Evolutionary conservation across 2,888 invertebrate species (phyloP).

Genomic region (Serrognathus titanus): DNA sequence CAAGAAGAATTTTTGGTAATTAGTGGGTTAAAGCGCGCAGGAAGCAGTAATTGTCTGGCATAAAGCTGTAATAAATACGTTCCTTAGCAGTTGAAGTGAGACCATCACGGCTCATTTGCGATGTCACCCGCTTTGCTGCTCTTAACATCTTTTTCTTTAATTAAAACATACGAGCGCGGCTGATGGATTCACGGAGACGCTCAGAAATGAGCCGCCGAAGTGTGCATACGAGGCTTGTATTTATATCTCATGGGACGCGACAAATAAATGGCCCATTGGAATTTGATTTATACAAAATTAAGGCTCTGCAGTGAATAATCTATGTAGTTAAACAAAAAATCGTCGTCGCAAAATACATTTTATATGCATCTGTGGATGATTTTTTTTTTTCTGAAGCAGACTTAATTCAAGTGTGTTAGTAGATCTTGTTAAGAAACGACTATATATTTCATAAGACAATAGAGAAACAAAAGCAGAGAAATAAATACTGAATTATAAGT

Average conservation of each 20-base stretch:
- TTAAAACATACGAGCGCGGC: constrained; percentile 45
- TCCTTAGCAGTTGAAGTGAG: constrained; percentile 48
- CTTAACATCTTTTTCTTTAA: constrained; percentile 37
- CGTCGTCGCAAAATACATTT: too few relatives aligned
- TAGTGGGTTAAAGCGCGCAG: constrained; percentile 10
- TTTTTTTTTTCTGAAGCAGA: too few relatives aligned
- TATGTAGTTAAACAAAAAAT: too few relatives aligned
- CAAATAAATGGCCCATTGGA: too few relatives aligned
- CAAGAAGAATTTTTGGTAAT: constrained; percentile 23
- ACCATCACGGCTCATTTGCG: constrained; percentile 47
- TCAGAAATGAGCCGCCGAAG: constrained; percentile 1
- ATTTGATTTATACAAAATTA: too few relatives aligned
- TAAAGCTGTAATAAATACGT: constrained; percentile 41
- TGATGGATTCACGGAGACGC: constrained; percentile 37
- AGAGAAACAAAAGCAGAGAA: too few relatives aligned
- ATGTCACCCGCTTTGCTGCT: constrained; percentile 45
- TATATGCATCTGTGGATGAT: too few relatives aligned
- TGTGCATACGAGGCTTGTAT: neutral
- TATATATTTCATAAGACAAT: too few relatives aligned
- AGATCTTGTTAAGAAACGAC: too few relatives aligned
- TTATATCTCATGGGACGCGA: neutral
- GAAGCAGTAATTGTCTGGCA: constrained; percentile 3
- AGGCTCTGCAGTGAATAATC: too few relatives aligned
- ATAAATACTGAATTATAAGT: too few relatives aligned
- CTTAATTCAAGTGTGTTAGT: too few relatives aligned